Percentiles rank a stretch among this genome's conserved stretches.
Evolutionary conservation across 2,113 vertebrate species (phyloP).

Genomic region (Bos indicus): DNA sequence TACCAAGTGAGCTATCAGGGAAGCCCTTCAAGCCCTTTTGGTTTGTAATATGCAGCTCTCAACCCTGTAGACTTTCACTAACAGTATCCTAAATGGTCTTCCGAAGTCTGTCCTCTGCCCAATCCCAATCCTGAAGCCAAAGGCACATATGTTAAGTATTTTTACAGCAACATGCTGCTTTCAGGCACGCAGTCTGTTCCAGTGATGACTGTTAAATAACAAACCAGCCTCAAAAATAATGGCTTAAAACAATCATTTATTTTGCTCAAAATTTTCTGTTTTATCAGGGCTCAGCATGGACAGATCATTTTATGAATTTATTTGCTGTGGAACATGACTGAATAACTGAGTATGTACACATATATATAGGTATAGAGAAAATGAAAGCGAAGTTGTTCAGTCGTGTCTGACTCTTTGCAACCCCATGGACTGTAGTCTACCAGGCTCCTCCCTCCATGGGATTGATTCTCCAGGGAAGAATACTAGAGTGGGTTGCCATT

Average conservation of each 20-base stretch:
- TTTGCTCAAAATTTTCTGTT: background rate
- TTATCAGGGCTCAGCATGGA: background rate
- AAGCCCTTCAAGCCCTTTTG: background rate
- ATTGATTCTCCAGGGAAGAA: background rate
- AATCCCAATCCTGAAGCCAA: background rate
- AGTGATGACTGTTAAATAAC: background rate
- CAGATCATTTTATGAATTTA: background rate
- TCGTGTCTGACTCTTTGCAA: accelerated
- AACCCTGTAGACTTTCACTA: background rate
- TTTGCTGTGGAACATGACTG: background rate
- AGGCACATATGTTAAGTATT: background rate
- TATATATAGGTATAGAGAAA: background rate
- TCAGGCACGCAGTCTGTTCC: background rate
- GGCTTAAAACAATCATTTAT: background rate
- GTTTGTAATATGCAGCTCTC: background rate
- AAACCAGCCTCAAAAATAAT: background rate
- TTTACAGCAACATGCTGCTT: background rate
- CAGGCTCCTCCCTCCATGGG: background rate
- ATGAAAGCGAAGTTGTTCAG: background rate
- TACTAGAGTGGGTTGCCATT: background rate
- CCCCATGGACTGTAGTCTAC: background rate
- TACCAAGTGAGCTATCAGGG: background rate
- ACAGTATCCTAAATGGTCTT: background rate
- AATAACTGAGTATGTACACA: background rate
- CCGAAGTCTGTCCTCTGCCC: background rate